phyloP scores from a whole-genome alignment of 64 coral and sea anemone species.

The Porites australiensis region DNA sequence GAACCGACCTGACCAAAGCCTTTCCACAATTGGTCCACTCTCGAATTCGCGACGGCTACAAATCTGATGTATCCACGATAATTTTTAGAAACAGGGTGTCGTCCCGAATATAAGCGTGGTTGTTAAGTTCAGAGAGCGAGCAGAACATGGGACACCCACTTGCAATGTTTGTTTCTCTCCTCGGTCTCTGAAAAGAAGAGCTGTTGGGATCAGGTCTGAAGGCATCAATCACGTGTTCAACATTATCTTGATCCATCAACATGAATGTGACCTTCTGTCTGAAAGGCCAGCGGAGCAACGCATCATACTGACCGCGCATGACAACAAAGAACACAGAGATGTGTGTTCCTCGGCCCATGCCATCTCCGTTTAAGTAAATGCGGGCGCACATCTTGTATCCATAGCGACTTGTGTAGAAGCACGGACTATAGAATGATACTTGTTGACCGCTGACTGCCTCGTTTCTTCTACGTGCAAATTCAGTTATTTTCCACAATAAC shows the following conservation, averaged over 20 bases:
- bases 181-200: conserved; percentile 64
- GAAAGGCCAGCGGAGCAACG: conserved; percentile 74
- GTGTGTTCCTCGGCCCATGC: conserved; percentile 48
- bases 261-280: conserved; percentile 66
- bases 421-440: conserved; percentile 68
- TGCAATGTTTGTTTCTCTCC: conserved; percentile 64
- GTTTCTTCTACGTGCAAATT: conserved; percentile 43
- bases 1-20: no score
- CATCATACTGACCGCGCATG: conserved; percentile 77
- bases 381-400: conserved; percentile 77
- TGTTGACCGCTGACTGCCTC: conserved; percentile 43
- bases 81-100: conserved; percentile 7
- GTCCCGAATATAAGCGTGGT: conserved; percentile 49
- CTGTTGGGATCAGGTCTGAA: conserved; percentile 79
- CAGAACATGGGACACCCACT: conserved; percentile 76
- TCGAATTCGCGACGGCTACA: no score
- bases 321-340: conserved; percentile 72
- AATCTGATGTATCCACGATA: conserved; percentile 13
- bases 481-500: conserved; percentile 78
- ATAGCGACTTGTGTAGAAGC: conserved; percentile 73
- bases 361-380: conserved; percentile 72
- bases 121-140: conserved; percentile 41
- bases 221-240: conserved; percentile 56
- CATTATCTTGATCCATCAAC: conserved; percentile 47
- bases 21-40: no score